phyloP scores from a whole-genome alignment of 92 coral and sea anemone genomes.

The Porites rus region DNA sequence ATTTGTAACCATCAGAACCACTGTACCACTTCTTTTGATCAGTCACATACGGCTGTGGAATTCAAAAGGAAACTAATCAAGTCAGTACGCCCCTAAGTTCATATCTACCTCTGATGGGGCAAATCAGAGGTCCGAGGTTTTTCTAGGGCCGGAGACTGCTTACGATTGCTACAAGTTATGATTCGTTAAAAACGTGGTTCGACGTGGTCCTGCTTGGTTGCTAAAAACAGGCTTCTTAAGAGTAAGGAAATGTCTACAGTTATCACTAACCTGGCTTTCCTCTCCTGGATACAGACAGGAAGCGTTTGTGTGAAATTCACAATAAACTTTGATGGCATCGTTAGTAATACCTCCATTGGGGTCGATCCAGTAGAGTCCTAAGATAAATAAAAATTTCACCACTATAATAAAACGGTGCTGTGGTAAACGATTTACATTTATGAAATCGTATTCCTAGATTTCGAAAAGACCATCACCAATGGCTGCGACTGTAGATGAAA shows the following conservation, averaged over 20 bases:
- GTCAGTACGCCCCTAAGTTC: not conserved
- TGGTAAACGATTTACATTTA: not conserved
- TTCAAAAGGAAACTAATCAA: not conserved
- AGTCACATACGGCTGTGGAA: slow-evolving; percentile 69
- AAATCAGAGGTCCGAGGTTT: too few species aligned
- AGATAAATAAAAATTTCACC: not conserved
- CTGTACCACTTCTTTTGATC: slow-evolving; percentile 91
- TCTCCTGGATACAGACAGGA: slow-evolving; percentile 87
- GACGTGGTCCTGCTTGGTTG: too few species aligned
- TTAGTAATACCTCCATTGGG: slow-evolving; percentile 95
- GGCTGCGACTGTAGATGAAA: too few species aligned
- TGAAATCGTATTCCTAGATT: too few species aligned
- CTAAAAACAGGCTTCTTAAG: not conserved
- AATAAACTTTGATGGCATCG: slow-evolving; percentile 85
- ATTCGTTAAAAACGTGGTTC: too few species aligned
- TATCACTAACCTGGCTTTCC: slow-evolving; percentile 59
- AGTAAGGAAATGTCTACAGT: not conserved
- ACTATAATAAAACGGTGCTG: not conserved
- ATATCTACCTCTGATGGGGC: too few species aligned
- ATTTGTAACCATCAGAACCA: slow-evolving; percentile 92
- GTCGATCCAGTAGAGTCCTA: slow-evolving; percentile 96
- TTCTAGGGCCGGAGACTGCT: too few species aligned
- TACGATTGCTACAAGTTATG: too few species aligned
- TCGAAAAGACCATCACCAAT: too few species aligned
- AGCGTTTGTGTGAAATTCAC: slow-evolving; percentile 89